Conservation (phyloP, 2,797 vertebrate genomes). For the Phoebastria nigripes region DNA sequence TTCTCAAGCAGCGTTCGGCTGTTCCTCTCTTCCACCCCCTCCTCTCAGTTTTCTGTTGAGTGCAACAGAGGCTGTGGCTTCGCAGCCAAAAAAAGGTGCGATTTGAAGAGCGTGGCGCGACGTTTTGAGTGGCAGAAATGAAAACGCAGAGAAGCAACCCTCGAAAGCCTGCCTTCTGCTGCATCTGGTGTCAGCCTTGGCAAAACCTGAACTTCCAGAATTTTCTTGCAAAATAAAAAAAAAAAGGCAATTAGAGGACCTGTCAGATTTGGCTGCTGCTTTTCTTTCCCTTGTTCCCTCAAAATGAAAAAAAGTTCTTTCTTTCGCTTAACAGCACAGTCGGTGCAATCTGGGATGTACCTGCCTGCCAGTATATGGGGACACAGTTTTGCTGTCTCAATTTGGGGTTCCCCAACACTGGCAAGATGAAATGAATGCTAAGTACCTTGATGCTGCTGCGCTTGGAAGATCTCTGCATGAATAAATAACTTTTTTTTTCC, state of each 20-base stretch:
- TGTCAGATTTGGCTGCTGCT: not conserved
- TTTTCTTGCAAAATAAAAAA: not conserved
- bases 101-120: not conserved
- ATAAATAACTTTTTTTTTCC: not conserved
- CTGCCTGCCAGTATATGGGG: not conserved
- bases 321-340: not conserved
- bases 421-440: not conserved
- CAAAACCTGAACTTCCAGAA: slow-evolving; percentile 25
- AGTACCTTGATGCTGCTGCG: not conserved
- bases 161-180: slow-evolving; percentile 41
- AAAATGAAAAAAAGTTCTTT: not conserved
- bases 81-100: slow-evolving; percentile 42
- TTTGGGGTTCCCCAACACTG: not conserved
- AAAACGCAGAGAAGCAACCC: slow-evolving; percentile 38
- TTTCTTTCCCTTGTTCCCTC: not conserved
- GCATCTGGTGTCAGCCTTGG: not conserved
- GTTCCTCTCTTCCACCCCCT: not conserved
- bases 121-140: slow-evolving; percentile 31
- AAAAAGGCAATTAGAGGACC: not conserved
- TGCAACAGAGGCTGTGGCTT: slow-evolving; percentile 4
- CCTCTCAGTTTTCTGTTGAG: not conserved
- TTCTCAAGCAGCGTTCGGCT: not conserved
- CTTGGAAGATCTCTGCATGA: not conserved
- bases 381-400: not conserved
- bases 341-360: not conserved